Conservation (phyloP, 2,797 vertebrate species). For the Paratrypauchen microcephalus region DNA sequence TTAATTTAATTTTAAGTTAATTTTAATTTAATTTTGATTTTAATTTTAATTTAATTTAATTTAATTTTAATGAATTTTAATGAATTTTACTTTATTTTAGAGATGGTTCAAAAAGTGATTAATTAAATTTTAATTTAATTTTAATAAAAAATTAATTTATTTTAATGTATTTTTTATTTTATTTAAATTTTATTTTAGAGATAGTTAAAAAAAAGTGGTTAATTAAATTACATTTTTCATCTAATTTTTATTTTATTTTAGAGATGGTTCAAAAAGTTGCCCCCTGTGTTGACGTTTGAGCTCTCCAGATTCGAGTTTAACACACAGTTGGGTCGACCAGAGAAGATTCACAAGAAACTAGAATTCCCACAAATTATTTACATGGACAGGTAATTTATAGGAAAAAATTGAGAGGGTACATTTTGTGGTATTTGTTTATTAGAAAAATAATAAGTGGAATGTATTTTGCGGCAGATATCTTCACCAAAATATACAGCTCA, state of each 20-base stretch:
- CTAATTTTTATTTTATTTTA: conserved; percentile 62
- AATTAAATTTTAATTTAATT: too few relatives aligned
- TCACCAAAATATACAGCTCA: conserved; percentile 86
- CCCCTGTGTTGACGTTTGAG: conserved; percentile 95
- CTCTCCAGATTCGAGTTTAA: conserved; percentile 98
- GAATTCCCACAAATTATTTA: conserved; percentile 94
- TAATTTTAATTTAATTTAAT: too few relatives aligned
- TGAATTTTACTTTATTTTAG: conserved; percentile 67
- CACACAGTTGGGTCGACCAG: conserved; percentile 92
- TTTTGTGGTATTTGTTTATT: too few relatives aligned
- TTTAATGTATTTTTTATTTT: too few relatives aligned
- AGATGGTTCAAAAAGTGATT: conserved; percentile 96
- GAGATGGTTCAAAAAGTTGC: conserved; percentile 97
- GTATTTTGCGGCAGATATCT: conserved; percentile 77
- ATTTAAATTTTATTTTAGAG: too few relatives aligned
- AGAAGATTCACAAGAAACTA: conserved; percentile 97
- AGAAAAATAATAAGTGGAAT: too few relatives aligned
- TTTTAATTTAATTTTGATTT: too few relatives aligned
- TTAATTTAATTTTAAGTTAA: too few relatives aligned
- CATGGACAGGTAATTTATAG: conserved; percentile 87
- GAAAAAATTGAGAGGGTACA: background rate
- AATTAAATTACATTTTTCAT: too few relatives aligned
- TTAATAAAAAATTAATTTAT: too few relatives aligned
- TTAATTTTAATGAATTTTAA: too few relatives aligned
- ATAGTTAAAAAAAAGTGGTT: too few relatives aligned